Percentiles rank a stretch among this genome's conserved stretches.
Conservation (phyloP, 2,113 vertebrate species). For the Lota lota region DNA sequence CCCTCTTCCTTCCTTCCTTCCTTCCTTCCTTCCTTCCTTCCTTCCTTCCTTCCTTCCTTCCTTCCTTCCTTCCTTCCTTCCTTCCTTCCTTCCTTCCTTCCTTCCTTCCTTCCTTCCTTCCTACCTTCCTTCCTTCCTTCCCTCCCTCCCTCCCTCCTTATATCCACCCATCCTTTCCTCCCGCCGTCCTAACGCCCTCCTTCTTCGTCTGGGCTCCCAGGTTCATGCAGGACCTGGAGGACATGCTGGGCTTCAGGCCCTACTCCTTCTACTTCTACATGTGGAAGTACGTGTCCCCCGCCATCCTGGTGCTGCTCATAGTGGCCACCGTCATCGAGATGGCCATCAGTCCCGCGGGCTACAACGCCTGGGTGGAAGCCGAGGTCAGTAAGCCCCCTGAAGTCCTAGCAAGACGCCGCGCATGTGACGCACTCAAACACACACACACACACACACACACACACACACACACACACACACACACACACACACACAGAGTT, state of each 20-base stretch:
- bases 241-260: conserved; percentile 95
- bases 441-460: too few species aligned
- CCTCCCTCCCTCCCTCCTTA: background rate
- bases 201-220: conserved; percentile 58
- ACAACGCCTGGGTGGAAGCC: conserved; percentile 91
- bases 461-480: too few species aligned
- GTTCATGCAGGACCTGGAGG: conserved; percentile 97
- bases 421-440: background rate
- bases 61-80: too few species aligned
- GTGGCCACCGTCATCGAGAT: conserved; percentile 88
- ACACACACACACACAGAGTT: too few species aligned
- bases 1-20: too few species aligned
- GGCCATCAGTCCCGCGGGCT: conserved; percentile 88
- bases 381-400: conserved; percentile 76
- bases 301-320: conserved; percentile 87
- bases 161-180: background rate
- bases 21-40: too few species aligned
- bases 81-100: too few species aligned
- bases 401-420: background rate
- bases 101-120: too few species aligned
- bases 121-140: background rate
- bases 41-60: too few species aligned
- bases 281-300: conserved; percentile 94
- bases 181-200: background rate
- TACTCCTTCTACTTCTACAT: conserved; percentile 91